Evolutionary conservation across 2,113 vertebrate genomes (phyloP), one percentile per base, ranked within the genome.

Genomic region (Aleadryas rufinucha): DNA sequence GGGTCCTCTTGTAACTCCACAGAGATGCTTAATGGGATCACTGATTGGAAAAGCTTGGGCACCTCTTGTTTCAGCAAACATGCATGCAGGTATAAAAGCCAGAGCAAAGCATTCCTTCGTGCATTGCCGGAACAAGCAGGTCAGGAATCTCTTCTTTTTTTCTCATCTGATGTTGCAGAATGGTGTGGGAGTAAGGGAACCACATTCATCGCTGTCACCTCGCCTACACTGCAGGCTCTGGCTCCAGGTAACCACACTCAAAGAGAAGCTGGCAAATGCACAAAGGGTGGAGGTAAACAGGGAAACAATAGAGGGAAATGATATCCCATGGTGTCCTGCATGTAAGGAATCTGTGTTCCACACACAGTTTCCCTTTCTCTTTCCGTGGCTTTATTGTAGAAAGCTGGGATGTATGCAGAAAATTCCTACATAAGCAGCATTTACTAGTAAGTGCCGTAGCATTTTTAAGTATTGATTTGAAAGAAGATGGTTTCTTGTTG

Each of bases 251-350:
- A 80, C 92, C 85, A 53, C 24, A 8, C 79, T 93, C 37, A 74
- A 74, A 66, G 6, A 93, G 92, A 77, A 91, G 71, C 85, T 96
- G 93, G 75, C 93, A 94, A 95, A 84, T 71, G 41, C 70, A 80
- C 83, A 69, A 50, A 63, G 86, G 87, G 87, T 94, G 87, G 87
- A 92, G 82, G 85, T 70, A 93, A 96, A 83, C 79, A 90, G 64
- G n/a, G 82, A 80, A 84, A 96, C 92, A 96, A 76, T 85, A 50
- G 89, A 47, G 78, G 87, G 93, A 95, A 96, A 70, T 70, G 13
- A 63, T 87, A 95, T 21, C 74, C 68, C 59, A 72, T 39, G 1
- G 70, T 77, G 47, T 42, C 33, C 68, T 84, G 60, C 53, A 8
- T 89, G 53, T 54, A 27, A 94, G 75, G 75, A 94, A 66, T 90